phyloP scores from a whole-genome alignment of 2,888 invertebrate species.

The Periphyllus acericola region DNA sequence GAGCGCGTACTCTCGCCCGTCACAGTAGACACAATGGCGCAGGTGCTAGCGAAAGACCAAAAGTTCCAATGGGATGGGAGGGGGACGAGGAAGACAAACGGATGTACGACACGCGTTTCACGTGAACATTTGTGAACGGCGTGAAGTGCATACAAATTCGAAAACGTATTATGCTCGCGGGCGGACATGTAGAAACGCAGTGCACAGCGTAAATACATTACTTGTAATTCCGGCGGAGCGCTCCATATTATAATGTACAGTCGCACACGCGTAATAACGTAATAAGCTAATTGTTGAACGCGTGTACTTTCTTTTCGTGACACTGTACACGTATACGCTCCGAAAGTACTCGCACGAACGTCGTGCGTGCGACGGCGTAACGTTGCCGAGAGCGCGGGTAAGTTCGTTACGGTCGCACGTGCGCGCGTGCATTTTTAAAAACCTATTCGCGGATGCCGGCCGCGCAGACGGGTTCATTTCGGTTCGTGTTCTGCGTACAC shows the following conservation, averaged over 20 bases:
- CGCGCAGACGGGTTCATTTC: neutral
- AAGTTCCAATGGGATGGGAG: neutral
- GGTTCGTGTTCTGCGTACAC: neutral
- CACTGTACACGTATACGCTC: neutral
- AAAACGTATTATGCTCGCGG: neutral
- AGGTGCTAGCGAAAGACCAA: neutral
- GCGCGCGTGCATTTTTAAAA: neutral
- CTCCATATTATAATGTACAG: neutral
- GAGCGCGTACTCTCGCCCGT: neutral
- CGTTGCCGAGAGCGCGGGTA: too few relatives aligned
- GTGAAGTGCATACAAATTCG: slow-evolving; percentile 42
- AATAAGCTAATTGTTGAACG: slow-evolving; percentile 52
- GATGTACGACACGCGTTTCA: neutral
- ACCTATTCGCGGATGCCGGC: neutral
- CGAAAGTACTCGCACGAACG: too few relatives aligned
- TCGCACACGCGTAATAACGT: too few relatives aligned
- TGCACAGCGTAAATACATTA: neutral
- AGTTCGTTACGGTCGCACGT: slow-evolving; percentile 34
- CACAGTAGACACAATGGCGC: too few relatives aligned
- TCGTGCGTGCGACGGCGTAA: too few relatives aligned
- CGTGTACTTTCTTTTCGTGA: slow-evolving; percentile 30
- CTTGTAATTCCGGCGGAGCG: slow-evolving; percentile 31
- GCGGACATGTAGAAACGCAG: neutral
- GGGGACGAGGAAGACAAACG: neutral
- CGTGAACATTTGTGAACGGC: neutral